Conservation (phyloP, 2,888 invertebrate genomes). For the Creontiades dilutus region DNA sequence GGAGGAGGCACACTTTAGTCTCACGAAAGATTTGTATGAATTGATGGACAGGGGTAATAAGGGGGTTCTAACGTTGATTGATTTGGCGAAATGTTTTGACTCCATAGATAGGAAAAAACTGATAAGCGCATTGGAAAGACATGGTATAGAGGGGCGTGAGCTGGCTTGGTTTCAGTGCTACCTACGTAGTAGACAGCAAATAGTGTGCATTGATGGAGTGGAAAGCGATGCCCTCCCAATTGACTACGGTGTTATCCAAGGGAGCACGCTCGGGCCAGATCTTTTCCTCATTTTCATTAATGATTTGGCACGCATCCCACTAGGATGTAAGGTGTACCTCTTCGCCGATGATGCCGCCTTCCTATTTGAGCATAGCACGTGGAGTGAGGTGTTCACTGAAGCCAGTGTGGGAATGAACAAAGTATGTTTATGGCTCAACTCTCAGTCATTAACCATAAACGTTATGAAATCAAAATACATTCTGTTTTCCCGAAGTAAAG, state of each 20-base stretch:
- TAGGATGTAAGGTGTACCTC: too few relatives aligned
- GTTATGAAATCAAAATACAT: too few relatives aligned
- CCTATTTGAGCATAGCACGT: too few relatives aligned
- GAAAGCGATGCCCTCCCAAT: not conserved
- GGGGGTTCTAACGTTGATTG: not conserved
- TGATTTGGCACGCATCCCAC: not conserved
- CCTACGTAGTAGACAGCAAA: not conserved
- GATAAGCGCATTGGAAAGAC: not conserved
- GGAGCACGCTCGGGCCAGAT: not conserved
- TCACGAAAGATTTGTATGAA: too few relatives aligned
- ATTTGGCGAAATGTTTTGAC: not conserved
- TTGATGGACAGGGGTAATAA: not conserved
- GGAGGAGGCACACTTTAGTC: too few relatives aligned
- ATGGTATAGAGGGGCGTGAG: not conserved
- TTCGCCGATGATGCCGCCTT: too few relatives aligned
- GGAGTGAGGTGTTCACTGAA: too few relatives aligned
- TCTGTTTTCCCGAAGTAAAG: too few relatives aligned
- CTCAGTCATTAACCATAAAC: too few relatives aligned
- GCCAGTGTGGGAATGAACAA: too few relatives aligned
- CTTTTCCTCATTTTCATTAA: not conserved
- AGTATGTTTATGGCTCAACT: too few relatives aligned
- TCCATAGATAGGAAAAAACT: not conserved
- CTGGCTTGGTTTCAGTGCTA: constrained; percentile 1
- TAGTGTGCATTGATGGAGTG: not conserved
- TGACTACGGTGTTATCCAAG: constrained; percentile 29